Percentiles rank a stretch among this genome's conserved stretches.
Conservation (phyloP, 2,797 vertebrate genomes). For the Sarcoramphus papa region DNA sequence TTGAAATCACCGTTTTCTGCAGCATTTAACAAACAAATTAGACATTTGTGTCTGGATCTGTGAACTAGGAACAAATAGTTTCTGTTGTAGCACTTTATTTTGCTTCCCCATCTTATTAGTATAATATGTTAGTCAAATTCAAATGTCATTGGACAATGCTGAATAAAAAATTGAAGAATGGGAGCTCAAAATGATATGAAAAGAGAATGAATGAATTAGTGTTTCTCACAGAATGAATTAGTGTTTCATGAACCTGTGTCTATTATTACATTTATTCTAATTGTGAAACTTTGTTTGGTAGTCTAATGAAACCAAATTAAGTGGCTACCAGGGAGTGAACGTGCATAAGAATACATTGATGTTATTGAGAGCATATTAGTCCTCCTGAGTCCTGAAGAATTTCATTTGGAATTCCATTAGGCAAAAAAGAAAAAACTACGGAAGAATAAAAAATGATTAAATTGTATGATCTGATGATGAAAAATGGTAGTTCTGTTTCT, state of each 20-base stretch:
- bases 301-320: constrained; percentile 27
- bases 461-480: background rate
- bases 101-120: background rate
- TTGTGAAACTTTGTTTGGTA: background rate
- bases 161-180: background rate
- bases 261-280: background rate
- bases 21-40: background rate
- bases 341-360: background rate
- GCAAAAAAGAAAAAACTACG: background rate
- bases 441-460: background rate
- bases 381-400: background rate
- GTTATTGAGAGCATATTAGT: background rate
- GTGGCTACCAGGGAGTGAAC: background rate
- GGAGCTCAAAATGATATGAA: background rate
- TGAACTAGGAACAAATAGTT: background rate
- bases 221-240: background rate
- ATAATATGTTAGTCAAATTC: background rate
- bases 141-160: background rate
- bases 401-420: constrained; percentile 11
- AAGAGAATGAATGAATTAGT: background rate
- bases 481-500: background rate
- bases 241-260: background rate
- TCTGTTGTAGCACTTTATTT: background rate
- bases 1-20: background rate
- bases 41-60: background rate